These are phyloP conservation scores for Erebia epiphron DNA, from an alignment of 2,888 invertebrate genomes.

Conservation along the genomic window DNA sequence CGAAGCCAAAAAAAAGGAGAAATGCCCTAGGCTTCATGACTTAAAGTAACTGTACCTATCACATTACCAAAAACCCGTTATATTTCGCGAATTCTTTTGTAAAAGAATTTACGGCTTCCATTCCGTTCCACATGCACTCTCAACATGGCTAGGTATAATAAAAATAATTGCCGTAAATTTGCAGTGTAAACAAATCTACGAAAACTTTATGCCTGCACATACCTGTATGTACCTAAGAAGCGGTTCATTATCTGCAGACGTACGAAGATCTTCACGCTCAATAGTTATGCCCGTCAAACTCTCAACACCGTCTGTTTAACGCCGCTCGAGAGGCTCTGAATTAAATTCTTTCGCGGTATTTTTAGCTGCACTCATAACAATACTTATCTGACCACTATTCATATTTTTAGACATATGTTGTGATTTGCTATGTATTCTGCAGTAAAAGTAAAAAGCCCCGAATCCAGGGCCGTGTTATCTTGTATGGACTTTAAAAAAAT, in stretches of 20 bases:
- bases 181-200: background rate
- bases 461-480: no score
- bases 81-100: constrained; percentile 20
- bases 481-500: no score
- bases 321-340: constrained; percentile 50
- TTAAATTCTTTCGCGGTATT: constrained; percentile 48
- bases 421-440: no score
- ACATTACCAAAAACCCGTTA: constrained; percentile 23
- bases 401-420: constrained; percentile 22
- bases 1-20: background rate
- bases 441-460: no score
- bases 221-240: constrained; percentile 18
- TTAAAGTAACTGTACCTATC: constrained; percentile 15
- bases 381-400: constrained; percentile 36
- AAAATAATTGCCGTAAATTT: constrained; percentile 10
- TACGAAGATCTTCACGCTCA: constrained; percentile 49
- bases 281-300: constrained; percentile 53
- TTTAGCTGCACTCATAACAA: constrained; percentile 46
- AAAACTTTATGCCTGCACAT: background rate
- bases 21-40: background rate
- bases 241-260: constrained; percentile 9
- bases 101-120: constrained; percentile 11
- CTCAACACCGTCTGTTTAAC: constrained; percentile 65
- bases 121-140: background rate
- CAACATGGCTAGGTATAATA: no score